These are phyloP conservation scores for Tapera naevia DNA, from an alignment of 2,797 vertebrate species.

Conservation along the genomic window DNA sequence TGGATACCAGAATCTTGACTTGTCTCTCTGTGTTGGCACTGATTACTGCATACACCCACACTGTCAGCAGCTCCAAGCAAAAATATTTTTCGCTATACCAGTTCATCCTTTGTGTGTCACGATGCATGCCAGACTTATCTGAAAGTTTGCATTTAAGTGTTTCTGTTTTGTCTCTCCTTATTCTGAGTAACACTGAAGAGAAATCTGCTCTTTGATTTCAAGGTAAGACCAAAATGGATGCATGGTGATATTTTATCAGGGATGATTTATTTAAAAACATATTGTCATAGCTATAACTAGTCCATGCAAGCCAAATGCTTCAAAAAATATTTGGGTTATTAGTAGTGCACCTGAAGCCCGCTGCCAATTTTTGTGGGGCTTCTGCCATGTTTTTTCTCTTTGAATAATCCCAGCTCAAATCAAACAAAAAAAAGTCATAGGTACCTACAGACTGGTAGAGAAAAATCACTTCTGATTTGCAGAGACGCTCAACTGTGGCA, in stretches of 20 bases:
- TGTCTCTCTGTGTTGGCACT: not conserved
- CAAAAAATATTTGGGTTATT: not conserved
- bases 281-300: not conserved
- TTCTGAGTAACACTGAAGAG: not conserved
- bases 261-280: constrained; percentile 1
- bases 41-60: not conserved
- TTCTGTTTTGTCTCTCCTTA: not conserved
- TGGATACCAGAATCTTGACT: not conserved
- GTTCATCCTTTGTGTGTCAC: not conserved
- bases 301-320: not conserved
- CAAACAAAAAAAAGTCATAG: not conserved
- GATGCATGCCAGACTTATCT: not conserved
- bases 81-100: not conserved
- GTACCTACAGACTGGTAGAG: not conserved
- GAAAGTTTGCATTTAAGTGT: not conserved
- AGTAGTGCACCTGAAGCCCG: not conserved
- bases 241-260: not conserved
- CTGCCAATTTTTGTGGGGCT: not conserved
- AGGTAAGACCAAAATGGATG: not conserved
- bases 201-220: constrained; percentile 14
- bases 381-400: not conserved
- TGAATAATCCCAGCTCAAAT: not conserved
- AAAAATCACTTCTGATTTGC: not conserved
- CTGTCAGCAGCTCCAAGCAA: constrained; percentile 7
- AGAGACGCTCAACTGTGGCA: not conserved